Evolutionary conservation across 2,888 invertebrate genomes (phyloP), one percentile per base, ranked within the genome.

Genomic region (Drosophila colorata): DNA sequence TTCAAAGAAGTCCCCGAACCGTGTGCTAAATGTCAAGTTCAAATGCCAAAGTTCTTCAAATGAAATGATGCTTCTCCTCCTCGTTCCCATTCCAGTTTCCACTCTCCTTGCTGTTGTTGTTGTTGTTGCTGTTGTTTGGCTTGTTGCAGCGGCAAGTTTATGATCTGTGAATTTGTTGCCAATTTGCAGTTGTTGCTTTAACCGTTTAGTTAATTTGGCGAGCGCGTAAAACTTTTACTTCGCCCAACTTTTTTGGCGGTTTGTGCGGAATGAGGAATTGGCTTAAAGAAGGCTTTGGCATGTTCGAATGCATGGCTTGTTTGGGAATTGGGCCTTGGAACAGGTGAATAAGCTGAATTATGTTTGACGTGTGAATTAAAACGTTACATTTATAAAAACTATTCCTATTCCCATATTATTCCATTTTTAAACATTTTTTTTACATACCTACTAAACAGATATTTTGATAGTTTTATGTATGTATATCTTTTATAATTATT

Each of bases 11-110:
- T 87, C 78, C 69, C 86, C 79, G 78, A 75, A 76, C 73, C 88
- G 82, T 82, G 88, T 86, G 85, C 77, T 81, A 87, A 87, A 89
- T 89, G 87, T 87, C 87, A 87, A 87, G 87, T 87, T 87, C 87
- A 87, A 87, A 89, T 89, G 87, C 77, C 84, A 87, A 87, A 87
- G 89, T 88, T 88, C 83, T 79, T 83, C 83, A 88, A 82, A 87
- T 74, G 76, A 87, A 87, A 84, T 88, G 87, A 87, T 88, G 87
- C 87, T 84, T 63, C 61, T 9, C 48, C 58, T 41, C 35, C 38
- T 23, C 41, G 11, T 28, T 40, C 46, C 18, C 20, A 6, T 28
- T 57, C 31, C 2, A 9, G 5, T 35, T 57, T 47, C 25, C 8
- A 11, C 43, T 18, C 35, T 14, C 25, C 11, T 41, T 41, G 43